A percentile compares a stretch with the other conserved stretches of the same genome.
Evolutionary conservation across 35 echinoderm and acorn worm species (phyloP).

Genomic region (Acanthaster planci): DNA sequence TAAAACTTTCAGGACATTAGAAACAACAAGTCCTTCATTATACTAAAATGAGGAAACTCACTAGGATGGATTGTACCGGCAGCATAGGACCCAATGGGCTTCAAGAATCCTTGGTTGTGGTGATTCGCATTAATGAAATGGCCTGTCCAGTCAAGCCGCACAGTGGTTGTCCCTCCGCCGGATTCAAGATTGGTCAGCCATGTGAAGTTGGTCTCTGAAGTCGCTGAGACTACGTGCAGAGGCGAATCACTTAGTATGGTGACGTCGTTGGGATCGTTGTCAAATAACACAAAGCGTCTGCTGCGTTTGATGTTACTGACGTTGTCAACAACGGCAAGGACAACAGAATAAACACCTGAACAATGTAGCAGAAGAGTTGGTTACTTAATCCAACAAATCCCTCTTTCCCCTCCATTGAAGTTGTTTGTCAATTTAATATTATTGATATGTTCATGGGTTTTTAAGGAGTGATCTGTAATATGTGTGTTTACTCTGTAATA

Average conservation of each 20-base stretch:
- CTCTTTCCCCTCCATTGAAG: too few species aligned
- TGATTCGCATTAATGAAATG: background rate
- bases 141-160: background rate
- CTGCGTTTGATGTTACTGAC: constrained; percentile 4
- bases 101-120: background rate
- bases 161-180: background rate
- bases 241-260: background rate
- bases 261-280: constrained; percentile 1
- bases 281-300: constrained; percentile 32
- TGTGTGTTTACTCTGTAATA: too few species aligned
- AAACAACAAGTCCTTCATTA: too few species aligned
- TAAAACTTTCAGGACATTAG: too few species aligned
- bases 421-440: too few species aligned
- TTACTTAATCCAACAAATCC: background rate
- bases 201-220: background rate
- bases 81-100: background rate
- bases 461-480: too few species aligned
- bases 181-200: constrained; percentile 14
- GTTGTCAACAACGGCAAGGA: constrained; percentile 11
- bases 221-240: background rate
- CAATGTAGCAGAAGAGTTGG: background rate
- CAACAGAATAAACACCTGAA: constrained; percentile 33
- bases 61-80: background rate
- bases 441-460: too few species aligned
- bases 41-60: background rate